Conservation (phyloP, 2,797 vertebrate species). For the Anableps anableps region DNA sequence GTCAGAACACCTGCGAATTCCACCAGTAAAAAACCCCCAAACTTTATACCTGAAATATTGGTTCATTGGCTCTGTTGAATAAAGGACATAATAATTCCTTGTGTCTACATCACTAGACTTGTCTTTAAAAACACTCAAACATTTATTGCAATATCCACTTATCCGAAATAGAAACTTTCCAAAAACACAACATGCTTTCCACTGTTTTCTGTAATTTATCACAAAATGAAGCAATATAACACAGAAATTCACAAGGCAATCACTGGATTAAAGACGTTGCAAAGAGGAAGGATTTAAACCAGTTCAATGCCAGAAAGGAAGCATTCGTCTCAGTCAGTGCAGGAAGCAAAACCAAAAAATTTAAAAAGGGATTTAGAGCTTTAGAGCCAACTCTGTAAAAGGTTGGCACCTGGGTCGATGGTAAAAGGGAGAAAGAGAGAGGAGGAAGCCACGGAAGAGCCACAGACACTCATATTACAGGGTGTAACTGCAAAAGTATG, state of each 20-base stretch:
- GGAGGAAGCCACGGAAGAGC: background rate
- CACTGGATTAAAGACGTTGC: background rate
- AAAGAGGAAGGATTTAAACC: background rate
- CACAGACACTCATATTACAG: constrained; percentile 20
- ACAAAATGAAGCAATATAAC: background rate
- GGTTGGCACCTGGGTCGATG: constrained; percentile 35
- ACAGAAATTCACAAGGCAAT: background rate
- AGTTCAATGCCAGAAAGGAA: background rate
- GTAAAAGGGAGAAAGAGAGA: constrained; percentile 5
- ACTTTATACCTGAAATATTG: too few species aligned
- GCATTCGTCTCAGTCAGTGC: constrained; percentile 3
- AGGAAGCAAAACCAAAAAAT: constrained; percentile 20
- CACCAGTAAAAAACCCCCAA: background rate
- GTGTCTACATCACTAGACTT: background rate
- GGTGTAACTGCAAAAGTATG: constrained; percentile 12
- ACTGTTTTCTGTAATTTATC: background rate
- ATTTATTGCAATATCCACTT: background rate
- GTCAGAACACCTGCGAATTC: background rate
- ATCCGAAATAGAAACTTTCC: background rate
- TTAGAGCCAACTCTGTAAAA: constrained; percentile 28
- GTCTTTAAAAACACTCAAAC: background rate
- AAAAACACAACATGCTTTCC: background rate
- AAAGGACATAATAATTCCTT: background rate
- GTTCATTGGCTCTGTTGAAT: background rate
- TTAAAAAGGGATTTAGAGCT: constrained; percentile 18